These are phyloP conservation scores for Diachasmimorpha longicaudata DNA, from an alignment of 1,140 invertebrate genomes.

Conservation along the genomic window DNA sequence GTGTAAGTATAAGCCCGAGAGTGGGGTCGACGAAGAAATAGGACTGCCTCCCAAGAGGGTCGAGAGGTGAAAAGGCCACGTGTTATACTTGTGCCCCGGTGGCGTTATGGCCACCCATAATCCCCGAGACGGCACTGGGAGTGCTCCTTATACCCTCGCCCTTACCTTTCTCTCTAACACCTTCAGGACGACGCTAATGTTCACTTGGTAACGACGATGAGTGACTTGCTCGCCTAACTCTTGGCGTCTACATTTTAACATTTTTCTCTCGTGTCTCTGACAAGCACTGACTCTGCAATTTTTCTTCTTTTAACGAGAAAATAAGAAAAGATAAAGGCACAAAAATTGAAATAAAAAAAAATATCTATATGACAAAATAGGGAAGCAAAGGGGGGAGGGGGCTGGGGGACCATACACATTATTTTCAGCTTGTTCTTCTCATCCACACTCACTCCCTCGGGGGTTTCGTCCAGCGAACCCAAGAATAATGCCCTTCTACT, in stretches of 20 bases:
- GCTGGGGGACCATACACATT: not conserved
- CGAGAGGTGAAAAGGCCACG: conserved; percentile 34
- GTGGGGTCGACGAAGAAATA: conserved; percentile 11
- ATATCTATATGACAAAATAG: not conserved
- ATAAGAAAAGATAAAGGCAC: not conserved
- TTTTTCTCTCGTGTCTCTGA: not conserved
- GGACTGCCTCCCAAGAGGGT: conserved; percentile 8
- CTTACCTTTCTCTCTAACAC: not conserved
- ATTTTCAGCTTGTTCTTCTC: not conserved
- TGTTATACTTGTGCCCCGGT: conserved; percentile 34
- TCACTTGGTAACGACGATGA: conserved; percentile 37
- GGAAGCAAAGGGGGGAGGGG: too few species aligned
- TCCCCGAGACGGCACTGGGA: conserved; percentile 34
- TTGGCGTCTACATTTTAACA: conserved; percentile 2
- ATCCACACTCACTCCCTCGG: not conserved
- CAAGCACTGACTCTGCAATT: not conserved
- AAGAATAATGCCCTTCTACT: not conserved
- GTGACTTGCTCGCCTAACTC: conserved; percentile 22
- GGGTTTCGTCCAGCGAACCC: not conserved
- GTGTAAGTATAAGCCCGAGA: not conserved
- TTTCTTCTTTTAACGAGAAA: not conserved
- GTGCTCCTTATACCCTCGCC: conserved; percentile 35
- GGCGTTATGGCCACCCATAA: conserved; percentile 41
- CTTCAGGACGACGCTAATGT: conserved; percentile 35
- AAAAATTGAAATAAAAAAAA: not conserved